phyloP scores from a whole-genome alignment of 92 coral and sea anemone genomes.

The Heliopora coerulea region DNA sequence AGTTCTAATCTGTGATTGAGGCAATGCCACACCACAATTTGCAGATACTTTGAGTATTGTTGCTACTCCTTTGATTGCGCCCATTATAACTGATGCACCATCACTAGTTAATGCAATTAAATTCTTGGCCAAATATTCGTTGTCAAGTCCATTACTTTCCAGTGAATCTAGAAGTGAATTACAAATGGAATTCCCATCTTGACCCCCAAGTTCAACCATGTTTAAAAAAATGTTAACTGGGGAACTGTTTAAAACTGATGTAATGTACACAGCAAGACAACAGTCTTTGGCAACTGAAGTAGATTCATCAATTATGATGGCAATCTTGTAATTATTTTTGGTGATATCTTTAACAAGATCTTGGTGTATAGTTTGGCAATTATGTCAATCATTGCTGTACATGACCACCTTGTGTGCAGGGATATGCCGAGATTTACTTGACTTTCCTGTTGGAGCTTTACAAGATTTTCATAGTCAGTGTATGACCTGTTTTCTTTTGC shows the following conservation, averaged over 20 bases:
- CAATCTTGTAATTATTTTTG: slow-evolving; percentile 28
- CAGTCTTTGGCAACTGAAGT: slow-evolving; percentile 23
- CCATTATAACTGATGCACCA: slow-evolving; percentile 23
- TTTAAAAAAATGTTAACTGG: slow-evolving; percentile 22
- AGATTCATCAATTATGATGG: slow-evolving; percentile 30
- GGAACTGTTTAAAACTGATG: slow-evolving; percentile 6
- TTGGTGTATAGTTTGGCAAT: slow-evolving; percentile 20
- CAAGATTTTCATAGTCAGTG: slow-evolving; percentile 21
- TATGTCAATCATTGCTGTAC: slow-evolving; percentile 29
- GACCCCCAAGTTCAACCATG: slow-evolving; percentile 35
- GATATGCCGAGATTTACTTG: slow-evolving; percentile 18
- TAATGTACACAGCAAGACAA: slow-evolving; percentile 15
- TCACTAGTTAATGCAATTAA: slow-evolving; percentile 23
- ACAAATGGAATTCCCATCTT: slow-evolving; percentile 29
- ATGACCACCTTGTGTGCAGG: slow-evolving; percentile 25
- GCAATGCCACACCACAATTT: slow-evolving; percentile 16
- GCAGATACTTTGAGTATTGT: slow-evolving; percentile 24
- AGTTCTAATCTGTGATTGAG: slow-evolving; percentile 4
- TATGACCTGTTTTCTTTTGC: slow-evolving; percentile 33
- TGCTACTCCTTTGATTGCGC: slow-evolving; percentile 31
- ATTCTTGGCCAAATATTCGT: slow-evolving; percentile 20
- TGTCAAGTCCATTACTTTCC: slow-evolving; percentile 15
- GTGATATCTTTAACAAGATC: slow-evolving; percentile 21
- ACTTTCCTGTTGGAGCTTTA: slow-evolving; percentile 25
- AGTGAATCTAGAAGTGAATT: slow-evolving; percentile 25